Percentiles rank a stretch among this genome's conserved stretches.
Evolutionary conservation across 2,797 vertebrate species (phyloP).

Genomic region (Trematomus bernacchii): DNA sequence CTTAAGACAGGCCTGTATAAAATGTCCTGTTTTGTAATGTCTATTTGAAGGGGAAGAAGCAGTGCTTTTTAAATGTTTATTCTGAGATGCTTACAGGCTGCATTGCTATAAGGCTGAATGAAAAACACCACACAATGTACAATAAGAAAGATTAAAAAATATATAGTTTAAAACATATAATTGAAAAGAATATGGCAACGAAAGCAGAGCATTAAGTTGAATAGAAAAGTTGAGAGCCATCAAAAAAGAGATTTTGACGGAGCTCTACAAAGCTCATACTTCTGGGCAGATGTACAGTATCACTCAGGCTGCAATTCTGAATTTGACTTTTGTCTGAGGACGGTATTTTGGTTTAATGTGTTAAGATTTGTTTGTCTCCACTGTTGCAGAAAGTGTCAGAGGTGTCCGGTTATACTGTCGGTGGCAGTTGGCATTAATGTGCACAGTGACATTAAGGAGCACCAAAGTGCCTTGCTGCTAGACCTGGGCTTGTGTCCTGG

Average conservation of each 20-base stretch:
- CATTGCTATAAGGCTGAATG: not conserved
- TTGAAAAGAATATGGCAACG: not conserved
- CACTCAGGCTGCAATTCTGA: not conserved
- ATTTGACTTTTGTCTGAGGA: too few relatives aligned
- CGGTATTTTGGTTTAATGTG: not conserved
- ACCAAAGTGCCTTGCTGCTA: not conserved
- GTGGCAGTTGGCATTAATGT: not conserved
- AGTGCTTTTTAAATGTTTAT: constrained; percentile 2
- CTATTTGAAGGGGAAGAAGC: not conserved
- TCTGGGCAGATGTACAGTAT: too few relatives aligned
- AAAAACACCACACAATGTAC: not conserved
- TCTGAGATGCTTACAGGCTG: not conserved
- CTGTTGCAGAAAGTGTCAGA: not conserved
- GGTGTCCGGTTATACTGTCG: not conserved
- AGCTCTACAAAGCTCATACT: not conserved
- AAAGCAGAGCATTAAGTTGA: not conserved
- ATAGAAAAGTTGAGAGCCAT: not conserved
- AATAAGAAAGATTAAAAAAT: not conserved
- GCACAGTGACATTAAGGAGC: not conserved
- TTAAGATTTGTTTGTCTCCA: not conserved
- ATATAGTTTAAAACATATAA: not conserved
- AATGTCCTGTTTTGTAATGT: not conserved
- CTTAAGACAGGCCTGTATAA: not conserved
- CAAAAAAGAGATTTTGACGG: not conserved
- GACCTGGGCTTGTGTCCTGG: not conserved